These are phyloP conservation scores for Ophion ellenae DNA, from an alignment of 2,888 invertebrate genomes.

Conservation along the genomic window DNA sequence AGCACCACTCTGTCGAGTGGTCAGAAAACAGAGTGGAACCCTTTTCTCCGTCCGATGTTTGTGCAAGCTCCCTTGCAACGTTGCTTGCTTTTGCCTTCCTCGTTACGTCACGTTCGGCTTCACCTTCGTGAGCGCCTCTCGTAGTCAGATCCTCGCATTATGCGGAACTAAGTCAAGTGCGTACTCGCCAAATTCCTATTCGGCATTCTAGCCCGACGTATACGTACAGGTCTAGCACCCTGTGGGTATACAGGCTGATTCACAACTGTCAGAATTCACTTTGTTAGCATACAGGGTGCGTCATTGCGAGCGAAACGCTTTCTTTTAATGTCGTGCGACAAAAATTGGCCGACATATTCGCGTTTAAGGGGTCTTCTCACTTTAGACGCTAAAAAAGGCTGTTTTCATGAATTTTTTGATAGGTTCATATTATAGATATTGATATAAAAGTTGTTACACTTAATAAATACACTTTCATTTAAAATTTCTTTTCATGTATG, in stretches of 20 bases:
- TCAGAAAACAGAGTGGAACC: constrained; percentile 67
- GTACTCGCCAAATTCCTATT: constrained; percentile 46
- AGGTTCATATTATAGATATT: too few relatives aligned
- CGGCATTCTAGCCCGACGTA: constrained; percentile 4
- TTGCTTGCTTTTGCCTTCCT: constrained; percentile 47
- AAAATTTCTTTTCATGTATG: too few relatives aligned
- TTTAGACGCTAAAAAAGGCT: too few relatives aligned
- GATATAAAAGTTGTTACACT: too few relatives aligned
- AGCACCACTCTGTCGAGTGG: constrained; percentile 65
- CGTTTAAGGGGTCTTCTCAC: too few relatives aligned
- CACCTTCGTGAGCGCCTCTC: constrained; percentile 35
- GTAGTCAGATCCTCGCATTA: constrained; percentile 62
- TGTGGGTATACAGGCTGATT: not conserved
- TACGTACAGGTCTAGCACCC: not conserved
- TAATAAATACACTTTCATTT: too few relatives aligned
- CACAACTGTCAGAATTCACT: not conserved
- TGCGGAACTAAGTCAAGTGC: constrained; percentile 70
- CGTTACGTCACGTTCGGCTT: constrained; percentile 62
- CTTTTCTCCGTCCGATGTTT: constrained; percentile 42
- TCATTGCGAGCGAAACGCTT: too few relatives aligned
- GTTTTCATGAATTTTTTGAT: too few relatives aligned
- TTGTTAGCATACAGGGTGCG: too few relatives aligned
- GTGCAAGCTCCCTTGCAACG: constrained; percentile 50
- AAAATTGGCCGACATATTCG: too few relatives aligned
- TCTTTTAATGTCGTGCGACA: too few relatives aligned